phyloP scores from a whole-genome alignment of 2,797 vertebrate species.

The Nyctalus aviator region DNA sequence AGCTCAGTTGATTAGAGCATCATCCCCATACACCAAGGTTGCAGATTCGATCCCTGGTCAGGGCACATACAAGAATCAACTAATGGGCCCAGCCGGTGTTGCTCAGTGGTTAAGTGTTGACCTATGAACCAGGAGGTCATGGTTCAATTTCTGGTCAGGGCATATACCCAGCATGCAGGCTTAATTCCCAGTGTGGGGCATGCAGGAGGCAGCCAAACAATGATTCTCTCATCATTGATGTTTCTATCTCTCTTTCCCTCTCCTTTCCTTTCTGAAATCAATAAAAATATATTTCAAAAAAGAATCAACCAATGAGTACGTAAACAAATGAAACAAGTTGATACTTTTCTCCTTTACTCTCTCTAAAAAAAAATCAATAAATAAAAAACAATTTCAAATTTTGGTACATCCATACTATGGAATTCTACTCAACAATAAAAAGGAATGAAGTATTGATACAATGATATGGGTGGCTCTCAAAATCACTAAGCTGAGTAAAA shows the following conservation, averaged over 20 bases:
- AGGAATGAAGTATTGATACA: conserved; percentile 8
- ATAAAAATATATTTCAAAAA: neutral
- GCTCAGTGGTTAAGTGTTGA: too few relatives aligned
- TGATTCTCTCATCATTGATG: too few relatives aligned
- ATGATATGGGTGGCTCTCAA: conserved; percentile 15
- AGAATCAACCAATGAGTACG: neutral
- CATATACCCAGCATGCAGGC: too few relatives aligned
- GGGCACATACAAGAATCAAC: neutral
- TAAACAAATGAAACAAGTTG: neutral
- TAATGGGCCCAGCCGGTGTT: neutral
- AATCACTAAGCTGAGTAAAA: conserved; percentile 53
- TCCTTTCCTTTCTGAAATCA: too few relatives aligned
- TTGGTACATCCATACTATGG: neutral
- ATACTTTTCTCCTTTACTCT: neutral
- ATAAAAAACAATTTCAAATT: conserved; percentile 14
- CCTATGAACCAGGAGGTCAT: too few relatives aligned
- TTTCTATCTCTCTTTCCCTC: too few relatives aligned
- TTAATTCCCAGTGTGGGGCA: too few relatives aligned
- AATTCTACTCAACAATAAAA: conserved; percentile 38
- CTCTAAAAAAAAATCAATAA: neutral
- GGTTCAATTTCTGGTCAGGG: too few relatives aligned
- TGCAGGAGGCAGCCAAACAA: too few relatives aligned
- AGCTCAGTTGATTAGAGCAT: neutral
- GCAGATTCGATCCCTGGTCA: neutral
- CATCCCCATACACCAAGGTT: neutral